These are phyloP conservation scores for Pogoniulus pusillus DNA, from an alignment of 2,797 vertebrate genomes.

Conservation along the genomic window DNA sequence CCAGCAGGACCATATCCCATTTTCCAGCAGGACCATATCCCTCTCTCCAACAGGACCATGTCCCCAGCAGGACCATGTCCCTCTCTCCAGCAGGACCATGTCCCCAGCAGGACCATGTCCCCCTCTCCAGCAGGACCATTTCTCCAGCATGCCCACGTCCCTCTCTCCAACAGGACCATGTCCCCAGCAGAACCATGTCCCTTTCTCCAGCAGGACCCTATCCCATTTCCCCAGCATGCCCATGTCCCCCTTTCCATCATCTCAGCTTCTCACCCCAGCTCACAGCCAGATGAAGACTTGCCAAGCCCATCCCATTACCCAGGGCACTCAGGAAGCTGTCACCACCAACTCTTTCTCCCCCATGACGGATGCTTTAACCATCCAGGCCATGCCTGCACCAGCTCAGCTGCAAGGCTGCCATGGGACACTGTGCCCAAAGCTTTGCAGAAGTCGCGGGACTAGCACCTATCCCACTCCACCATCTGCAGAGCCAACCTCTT, in stretches of 20 bases:
- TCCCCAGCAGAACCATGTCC: too few species aligned
- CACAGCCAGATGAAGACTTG: not conserved
- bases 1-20: too few species aligned
- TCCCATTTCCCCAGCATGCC: not conserved
- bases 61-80: too few species aligned
- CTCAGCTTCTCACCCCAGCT: fast-evolving
- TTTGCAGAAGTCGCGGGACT: not conserved
- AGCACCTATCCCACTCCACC: fast-evolving
- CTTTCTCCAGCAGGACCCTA: not conserved
- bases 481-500: not conserved
- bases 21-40: too few species aligned
- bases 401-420: not conserved
- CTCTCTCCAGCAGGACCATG: not conserved
- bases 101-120: too few species aligned
- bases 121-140: not conserved
- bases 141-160: not conserved
- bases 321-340: not conserved
- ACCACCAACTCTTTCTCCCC: not conserved
- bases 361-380: fast-evolving
- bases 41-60: too few species aligned
- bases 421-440: not conserved
- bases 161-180: not conserved
- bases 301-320: too few species aligned
- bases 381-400: not conserved
- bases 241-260: not conserved